Base-by-base conservation (phyloP, 2,113 vertebrate species). In the Mus pahari region DNA sequence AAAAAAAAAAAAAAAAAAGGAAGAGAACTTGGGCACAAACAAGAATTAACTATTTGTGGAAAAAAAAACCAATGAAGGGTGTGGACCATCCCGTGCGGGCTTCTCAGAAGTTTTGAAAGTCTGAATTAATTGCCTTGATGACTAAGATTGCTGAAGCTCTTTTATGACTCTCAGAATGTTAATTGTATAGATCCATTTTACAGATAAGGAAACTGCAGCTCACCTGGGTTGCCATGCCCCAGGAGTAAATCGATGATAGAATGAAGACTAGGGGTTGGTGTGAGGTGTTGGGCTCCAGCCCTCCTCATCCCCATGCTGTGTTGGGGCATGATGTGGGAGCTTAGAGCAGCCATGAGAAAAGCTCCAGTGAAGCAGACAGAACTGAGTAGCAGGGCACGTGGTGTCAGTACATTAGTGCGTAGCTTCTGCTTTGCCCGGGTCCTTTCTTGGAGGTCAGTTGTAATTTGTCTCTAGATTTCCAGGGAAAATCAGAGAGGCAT, bases 31-130 rank as follows among this genome's bases (percentile, higher is more conserved):
- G 66, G 50, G 58, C 7, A 22, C 55, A n/a, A n/a, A 19, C 3
- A 90, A 90, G 79, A 95, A 83, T 84, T 88, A 89, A 95, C 2
- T 81, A 26, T 92, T 94, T 66, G 55, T 95, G 39, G 50, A 89
- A 58, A 75, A 31, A 88, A 86, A 42, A 45, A 48, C 90, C 16
- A 73, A 83, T 13, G 45, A 68, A 88, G 42, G n/a, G 1, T 75
- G 60, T 14, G 48, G 24, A 2, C 11, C 93, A 7, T 77, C 94
- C 53, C 53, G 13, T 79, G 28, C 75, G 2, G 95, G 24, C 71
- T 53, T 66, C 87, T 83, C 33, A 77, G 45, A 78, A 84, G 31
- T 4, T 7, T 42, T 2, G 90, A 45, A 92, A 78, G 91, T 70
- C n/a, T 90, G 42, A 88, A 96, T 33, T 75, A 89, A 73, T 74